These are phyloP conservation scores for Lycocerus yunnanus DNA, from an alignment of 2,888 invertebrate species.

Conservation along the genomic window DNA sequence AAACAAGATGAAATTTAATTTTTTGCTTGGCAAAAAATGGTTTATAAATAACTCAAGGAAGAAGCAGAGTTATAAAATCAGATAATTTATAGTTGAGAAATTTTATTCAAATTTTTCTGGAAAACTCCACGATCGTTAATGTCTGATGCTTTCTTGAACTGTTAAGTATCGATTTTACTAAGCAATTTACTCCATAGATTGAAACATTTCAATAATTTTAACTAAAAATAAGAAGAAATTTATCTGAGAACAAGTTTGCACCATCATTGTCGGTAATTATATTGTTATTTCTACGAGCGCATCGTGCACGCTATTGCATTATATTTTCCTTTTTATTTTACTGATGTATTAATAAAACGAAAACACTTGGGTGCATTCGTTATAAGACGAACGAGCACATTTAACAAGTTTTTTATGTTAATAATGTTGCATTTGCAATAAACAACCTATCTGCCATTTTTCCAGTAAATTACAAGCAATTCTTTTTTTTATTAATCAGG, in stretches of 20 bases:
- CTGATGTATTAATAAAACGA: not conserved
- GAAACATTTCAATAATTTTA: not conserved
- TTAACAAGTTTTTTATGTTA: not conserved
- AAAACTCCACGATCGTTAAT: not conserved
- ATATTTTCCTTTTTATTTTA: not conserved
- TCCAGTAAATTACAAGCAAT: not conserved
- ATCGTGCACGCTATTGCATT: not conserved
- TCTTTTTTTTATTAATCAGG: not conserved
- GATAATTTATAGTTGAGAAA: not conserved
- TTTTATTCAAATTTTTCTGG: not conserved
- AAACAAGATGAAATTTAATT: not conserved
- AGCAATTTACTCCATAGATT: conserved; percentile 5
- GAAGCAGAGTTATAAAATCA: not conserved
- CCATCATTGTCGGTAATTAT: not conserved
- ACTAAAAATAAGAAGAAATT: not conserved
- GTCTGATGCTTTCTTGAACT: conserved; percentile 1
- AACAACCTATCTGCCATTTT: not conserved
- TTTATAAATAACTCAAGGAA: not conserved
- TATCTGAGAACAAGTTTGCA: not conserved
- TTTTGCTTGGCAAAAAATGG: too few relatives aligned
- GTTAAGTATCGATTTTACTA: conserved; percentile 2
- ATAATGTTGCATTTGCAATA: not conserved
- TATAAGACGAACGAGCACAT: not conserved
- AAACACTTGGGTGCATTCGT: not conserved
- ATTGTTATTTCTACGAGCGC: not conserved